These are phyloP conservation scores for Brachyopa scutellaris DNA, from an alignment of 2,888 invertebrate genomes.

Conservation along the genomic window DNA sequence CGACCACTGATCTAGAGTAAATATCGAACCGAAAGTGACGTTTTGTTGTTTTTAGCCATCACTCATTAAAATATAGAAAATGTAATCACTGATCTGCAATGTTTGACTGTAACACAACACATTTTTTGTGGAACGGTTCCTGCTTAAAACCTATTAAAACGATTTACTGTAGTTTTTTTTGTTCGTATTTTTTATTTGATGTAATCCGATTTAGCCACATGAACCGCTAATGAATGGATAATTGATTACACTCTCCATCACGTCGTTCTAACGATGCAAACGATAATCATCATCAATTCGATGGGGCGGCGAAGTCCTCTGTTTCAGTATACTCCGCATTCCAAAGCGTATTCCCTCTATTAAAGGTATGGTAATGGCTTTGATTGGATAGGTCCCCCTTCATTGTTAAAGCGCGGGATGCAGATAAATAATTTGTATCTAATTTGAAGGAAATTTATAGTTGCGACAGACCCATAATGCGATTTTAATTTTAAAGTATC, in stretches of 20 bases:
- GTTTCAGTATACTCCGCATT: conserved; percentile 6
- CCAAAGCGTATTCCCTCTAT: neutral
- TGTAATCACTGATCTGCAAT: no score
- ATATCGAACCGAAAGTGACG: no score
- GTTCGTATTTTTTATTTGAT: neutral
- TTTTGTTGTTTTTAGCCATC: no score
- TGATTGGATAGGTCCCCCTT: conserved; percentile 33
- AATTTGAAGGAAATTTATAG: conserved; percentile 38
- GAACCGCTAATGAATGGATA: conserved; percentile 39
- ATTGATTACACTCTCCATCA: conserved; percentile 33
- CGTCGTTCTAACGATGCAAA: conserved; percentile 4
- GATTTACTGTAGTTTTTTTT: neutral
- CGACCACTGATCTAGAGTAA: no score
- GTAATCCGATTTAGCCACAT: conserved; percentile 20
- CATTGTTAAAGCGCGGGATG: neutral
- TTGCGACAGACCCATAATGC: conserved; percentile 24
- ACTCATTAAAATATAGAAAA: no score
- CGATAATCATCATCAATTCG: conserved; percentile 49
- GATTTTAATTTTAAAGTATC: conserved; percentile 19
- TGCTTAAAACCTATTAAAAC: neutral
- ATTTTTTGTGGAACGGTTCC: no score
- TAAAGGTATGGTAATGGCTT: conserved; percentile 36
- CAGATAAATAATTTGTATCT: conserved; percentile 26
- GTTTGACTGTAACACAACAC: no score
- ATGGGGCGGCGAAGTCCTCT: conserved; percentile 20